Evolutionary conservation across 1,140 invertebrate genomes (phyloP).

Genomic region (Bicyclus anynana): DNA sequence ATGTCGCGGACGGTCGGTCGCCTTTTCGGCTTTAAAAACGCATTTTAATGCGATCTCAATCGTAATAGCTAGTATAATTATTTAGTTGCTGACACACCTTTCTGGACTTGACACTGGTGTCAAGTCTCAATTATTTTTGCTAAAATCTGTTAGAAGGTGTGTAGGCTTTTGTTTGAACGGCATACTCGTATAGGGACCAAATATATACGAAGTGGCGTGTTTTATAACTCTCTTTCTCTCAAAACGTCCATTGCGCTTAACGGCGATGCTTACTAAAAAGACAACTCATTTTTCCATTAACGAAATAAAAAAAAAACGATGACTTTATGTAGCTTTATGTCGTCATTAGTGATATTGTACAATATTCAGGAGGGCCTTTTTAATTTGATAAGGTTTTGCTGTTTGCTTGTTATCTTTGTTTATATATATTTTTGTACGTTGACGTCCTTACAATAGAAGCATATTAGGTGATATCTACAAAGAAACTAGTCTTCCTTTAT

Average conservation of each 20-base stretch:
- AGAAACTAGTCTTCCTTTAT: conserved; percentile 76
- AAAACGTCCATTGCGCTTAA: conserved; percentile 36
- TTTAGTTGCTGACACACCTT: conserved; percentile 19
- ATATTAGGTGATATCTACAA: conserved; percentile 70
- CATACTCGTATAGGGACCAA: conserved; percentile 62
- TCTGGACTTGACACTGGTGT: too few relatives aligned
- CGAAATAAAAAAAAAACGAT: neutral
- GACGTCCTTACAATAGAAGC: conserved; percentile 59
- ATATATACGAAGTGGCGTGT: conserved; percentile 38
- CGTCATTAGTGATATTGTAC: conserved; percentile 57
- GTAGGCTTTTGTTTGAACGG: conserved; percentile 5
- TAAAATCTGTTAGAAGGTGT: too few relatives aligned
- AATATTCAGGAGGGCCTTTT: conserved; percentile 65
- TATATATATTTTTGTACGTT: conserved; percentile 72
- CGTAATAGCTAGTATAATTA: conserved; percentile 19
- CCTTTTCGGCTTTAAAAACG: conserved; percentile 21
- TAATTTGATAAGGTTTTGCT: conserved; percentile 64
- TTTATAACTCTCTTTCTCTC: conserved; percentile 8
- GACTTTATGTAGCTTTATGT: conserved; percentile 27
- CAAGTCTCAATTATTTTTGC: too few relatives aligned
- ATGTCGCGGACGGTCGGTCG: conserved; percentile 14
- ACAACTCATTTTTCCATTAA: conserved; percentile 59
- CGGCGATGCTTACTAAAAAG: conserved; percentile 57
- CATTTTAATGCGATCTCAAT: conserved; percentile 31
- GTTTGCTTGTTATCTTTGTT: conserved; percentile 70